Evolutionary conservation across 2,888 invertebrate species (phyloP).

Genomic region (Epirrhoe tristata): DNA sequence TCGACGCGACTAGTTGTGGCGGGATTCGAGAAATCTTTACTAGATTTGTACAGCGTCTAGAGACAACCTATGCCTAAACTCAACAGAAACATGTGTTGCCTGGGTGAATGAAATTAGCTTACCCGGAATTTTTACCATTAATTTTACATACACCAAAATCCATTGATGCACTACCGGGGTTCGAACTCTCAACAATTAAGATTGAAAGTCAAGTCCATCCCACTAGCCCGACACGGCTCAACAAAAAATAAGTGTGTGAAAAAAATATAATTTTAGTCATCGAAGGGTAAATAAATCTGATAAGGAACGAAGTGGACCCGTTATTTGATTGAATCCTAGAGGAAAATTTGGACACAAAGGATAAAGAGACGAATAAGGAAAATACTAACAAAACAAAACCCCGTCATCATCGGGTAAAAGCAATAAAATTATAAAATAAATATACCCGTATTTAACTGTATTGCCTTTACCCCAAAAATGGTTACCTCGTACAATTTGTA

Average conservation of each 20-base stretch:
- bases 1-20: background rate
- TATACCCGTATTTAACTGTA: background rate
- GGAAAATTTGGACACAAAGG: background rate
- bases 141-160: too few species aligned
- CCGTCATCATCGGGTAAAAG: background rate
- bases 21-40: background rate
- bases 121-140: too few species aligned
- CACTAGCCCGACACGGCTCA: too few species aligned
- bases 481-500: conserved; percentile 31
- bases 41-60: too few species aligned
- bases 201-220: too few species aligned
- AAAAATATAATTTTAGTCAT: background rate
- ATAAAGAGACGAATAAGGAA: background rate
- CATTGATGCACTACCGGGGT: too few species aligned
- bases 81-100: too few species aligned
- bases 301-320: background rate
- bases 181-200: too few species aligned
- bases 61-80: too few species aligned
- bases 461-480: conserved; percentile 22
- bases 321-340: background rate
- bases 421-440: background rate
- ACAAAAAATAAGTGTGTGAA: background rate
- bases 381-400: background rate
- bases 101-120: too few species aligned
- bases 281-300: background rate